These are phyloP conservation scores for Squalus acanthias DNA, from an alignment of 2,797 vertebrate species.

Conservation along the genomic window DNA sequence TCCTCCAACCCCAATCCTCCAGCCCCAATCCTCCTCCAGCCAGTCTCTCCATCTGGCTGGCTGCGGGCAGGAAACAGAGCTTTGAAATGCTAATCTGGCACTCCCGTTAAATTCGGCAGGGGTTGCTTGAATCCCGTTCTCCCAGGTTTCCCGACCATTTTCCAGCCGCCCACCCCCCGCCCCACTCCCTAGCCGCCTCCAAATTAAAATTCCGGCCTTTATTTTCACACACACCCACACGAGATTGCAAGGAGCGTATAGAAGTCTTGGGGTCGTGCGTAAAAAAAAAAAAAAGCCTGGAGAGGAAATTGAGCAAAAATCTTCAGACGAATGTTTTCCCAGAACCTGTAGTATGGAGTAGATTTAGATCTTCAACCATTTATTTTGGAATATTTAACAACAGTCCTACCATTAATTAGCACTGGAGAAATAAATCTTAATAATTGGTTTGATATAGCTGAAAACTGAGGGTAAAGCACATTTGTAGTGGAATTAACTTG, in stretches of 20 bases:
- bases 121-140: no score
- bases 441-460: neutral
- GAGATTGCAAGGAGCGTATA: neutral
- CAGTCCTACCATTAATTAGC: neutral
- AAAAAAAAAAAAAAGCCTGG: neutral
- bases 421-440: neutral
- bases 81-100: no score
- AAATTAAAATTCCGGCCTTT: no score
- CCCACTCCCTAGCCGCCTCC: no score
- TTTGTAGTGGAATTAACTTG: neutral
- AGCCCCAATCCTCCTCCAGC: no score
- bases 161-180: no score
- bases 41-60: no score
- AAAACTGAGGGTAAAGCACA: neutral
- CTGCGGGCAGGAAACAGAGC: no score
- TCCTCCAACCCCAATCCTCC: no score
- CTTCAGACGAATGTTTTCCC: neutral
- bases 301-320: neutral
- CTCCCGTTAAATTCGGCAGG: no score
- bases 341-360: neutral
- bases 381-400: neutral
- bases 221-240: neutral
- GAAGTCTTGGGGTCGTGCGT: neutral
- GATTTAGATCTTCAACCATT: neutral
- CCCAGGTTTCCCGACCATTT: no score